Base-by-base conservation (phyloP, 2,797 vertebrate species). In the Sus cebifrons region DNA sequence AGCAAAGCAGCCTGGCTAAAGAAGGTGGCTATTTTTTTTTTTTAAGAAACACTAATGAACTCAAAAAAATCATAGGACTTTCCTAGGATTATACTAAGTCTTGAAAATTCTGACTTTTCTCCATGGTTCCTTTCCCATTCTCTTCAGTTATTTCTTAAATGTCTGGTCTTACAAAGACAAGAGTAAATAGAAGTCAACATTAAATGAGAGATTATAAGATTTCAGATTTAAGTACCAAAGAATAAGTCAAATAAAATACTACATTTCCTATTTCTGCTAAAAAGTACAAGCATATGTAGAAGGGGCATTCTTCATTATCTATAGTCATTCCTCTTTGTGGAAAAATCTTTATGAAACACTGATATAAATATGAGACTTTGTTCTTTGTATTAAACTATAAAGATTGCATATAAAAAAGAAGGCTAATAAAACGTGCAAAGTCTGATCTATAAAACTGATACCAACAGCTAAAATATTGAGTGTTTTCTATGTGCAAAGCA, bases 221-320 rank as follows among this genome's bases (percentile, higher is more conserved):
- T 77, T 96, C 14, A 71, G 44, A 90, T 75, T 78, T 87, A 93
- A 94, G 15, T 78, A 92, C 32, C 32, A 82, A 94, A 84, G 27
- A 89, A 71, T 87, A 90, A 92, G 62, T 6, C 21, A 58, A 94
- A 87, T 75, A 58, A 95, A 95, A 54, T 3, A 73, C 12, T 79
- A 6, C 52, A 79, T 71, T 89, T 96, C 18, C 13, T 94, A 21
- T 81, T 75, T 94, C 62, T 87, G 18, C 36, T 67, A 67, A 89
- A 88, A 89, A 18, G 25, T 25, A 95, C 91, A 82, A 88, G 44
- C 12, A 56, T 10, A 71, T 85, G 15, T 73, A 49, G 52, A 91
- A 32, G 23, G 40, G 62, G 0, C 52, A 65, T 71, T 92, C 44
- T 73, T 96, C 56, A 81, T 85, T 84, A 88, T 77, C 15, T 44